Percentiles rank a stretch among this genome's conserved stretches.
Conservation (phyloP, 2,113 vertebrate genomes). For the Sisor rabdophorus region DNA sequence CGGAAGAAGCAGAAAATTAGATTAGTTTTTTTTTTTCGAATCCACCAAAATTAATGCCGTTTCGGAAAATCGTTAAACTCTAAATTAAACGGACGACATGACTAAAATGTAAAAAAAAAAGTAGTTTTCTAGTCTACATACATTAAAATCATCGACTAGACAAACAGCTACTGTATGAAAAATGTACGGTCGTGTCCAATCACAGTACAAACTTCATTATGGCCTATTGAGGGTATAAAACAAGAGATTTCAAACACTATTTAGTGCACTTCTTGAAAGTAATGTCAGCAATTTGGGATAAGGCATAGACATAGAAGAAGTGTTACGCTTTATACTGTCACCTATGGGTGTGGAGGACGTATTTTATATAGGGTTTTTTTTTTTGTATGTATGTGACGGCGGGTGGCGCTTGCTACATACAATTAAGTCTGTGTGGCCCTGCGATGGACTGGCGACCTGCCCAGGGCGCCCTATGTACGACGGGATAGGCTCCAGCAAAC, state of each 20-base stretch:
- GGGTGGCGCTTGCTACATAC: too few relatives aligned
- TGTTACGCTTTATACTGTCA: neutral
- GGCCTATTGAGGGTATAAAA: neutral
- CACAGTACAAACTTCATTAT: neutral
- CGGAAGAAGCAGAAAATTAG: too few relatives aligned
- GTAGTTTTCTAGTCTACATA: neutral
- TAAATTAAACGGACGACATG: neutral
- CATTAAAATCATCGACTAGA: slow-evolving; percentile 2
- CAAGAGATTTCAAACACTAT: too few relatives aligned
- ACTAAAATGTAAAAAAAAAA: neutral
- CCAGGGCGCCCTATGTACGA: too few relatives aligned
- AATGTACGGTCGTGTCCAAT: neutral
- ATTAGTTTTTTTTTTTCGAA: neutral
- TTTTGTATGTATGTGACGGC: too few relatives aligned
- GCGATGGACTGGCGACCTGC: too few relatives aligned
- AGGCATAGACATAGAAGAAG: neutral
- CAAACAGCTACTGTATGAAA: neutral
- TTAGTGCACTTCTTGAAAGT: neutral
- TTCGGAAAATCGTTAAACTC: neutral
- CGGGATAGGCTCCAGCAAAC: too few relatives aligned
- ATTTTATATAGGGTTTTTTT: neutral
- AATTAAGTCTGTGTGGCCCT: too few relatives aligned
- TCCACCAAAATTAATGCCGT: neutral
- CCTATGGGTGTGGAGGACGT: neutral
- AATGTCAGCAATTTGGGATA: neutral